Conservation (phyloP, 2,113 vertebrate genomes). For the Ceyx cyanopectus region DNA sequence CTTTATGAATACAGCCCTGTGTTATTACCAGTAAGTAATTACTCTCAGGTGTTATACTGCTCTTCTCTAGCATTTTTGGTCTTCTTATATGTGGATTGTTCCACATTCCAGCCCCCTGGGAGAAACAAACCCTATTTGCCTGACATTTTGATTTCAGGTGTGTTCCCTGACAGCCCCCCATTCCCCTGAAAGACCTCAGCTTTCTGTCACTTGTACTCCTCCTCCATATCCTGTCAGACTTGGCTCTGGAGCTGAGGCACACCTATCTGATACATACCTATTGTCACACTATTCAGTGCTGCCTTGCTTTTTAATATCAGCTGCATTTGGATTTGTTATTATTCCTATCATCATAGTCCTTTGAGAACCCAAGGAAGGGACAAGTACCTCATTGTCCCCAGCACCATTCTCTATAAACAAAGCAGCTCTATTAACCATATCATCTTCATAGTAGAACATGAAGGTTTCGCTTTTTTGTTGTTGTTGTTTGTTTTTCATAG, state of each 20-base stretch:
- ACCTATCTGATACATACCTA: constrained; percentile 4
- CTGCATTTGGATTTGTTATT: constrained; percentile 32
- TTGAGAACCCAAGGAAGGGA: neutral
- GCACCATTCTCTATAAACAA: fast-evolving
- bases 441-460: neutral
- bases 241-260: neutral
- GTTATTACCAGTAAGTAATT: neutral
- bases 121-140: neutral
- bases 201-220: neutral
- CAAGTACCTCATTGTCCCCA: constrained; percentile 1
- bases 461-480: neutral
- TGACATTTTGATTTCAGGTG: neutral
- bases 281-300: constrained; percentile 12
- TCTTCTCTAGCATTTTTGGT: neutral
- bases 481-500: neutral
- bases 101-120: neutral
- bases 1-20: neutral
- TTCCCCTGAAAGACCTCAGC: neutral
- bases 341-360: neutral
- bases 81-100: neutral
- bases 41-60: neutral
- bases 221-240: constrained; percentile 35
- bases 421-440: neutral
- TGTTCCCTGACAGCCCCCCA: neutral
- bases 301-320: constrained; percentile 38